Percentiles rank a stretch among this genome's conserved stretches.
phyloP scores from a whole-genome alignment of 2,797 vertebrate species.

The Protosalanx chinensis region DNA sequence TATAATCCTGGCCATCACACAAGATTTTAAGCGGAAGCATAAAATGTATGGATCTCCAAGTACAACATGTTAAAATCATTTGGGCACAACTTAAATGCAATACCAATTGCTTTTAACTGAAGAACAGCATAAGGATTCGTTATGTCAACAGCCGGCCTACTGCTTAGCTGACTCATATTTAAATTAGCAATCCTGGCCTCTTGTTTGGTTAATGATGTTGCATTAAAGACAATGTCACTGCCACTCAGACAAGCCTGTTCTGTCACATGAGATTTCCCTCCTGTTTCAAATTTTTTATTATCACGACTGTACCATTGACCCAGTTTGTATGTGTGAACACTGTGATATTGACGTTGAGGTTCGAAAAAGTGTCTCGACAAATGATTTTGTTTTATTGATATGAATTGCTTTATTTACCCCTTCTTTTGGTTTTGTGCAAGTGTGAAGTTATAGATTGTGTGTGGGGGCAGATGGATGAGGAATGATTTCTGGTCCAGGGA shows the following conservation, averaged over 20 bases:
- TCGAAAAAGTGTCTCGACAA: background rate
- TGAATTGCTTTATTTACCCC: background rate
- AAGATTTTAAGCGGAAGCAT: no score
- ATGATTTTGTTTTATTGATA: background rate
- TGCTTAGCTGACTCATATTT: background rate
- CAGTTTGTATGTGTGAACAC: background rate
- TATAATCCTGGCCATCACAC: no score
- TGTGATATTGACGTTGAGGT: background rate
- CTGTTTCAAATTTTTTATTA: background rate
- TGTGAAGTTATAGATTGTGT: background rate
- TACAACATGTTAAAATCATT: background rate
- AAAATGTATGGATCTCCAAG: background rate
- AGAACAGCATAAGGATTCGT: background rate
- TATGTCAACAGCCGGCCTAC: background rate
- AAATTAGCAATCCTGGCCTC: background rate
- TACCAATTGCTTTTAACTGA: background rate
- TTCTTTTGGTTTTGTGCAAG: conserved; percentile 7
- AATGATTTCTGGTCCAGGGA: background rate
- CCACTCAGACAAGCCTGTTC: background rate
- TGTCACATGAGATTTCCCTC: conserved; percentile 2
- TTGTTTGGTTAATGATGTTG: background rate
- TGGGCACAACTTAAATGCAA: background rate
- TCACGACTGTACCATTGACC: background rate
- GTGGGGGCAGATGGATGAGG: background rate
- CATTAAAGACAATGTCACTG: background rate